phyloP scores from a whole-genome alignment of 2,113 vertebrate species.

The Gymnobelideus leadbeateri region DNA sequence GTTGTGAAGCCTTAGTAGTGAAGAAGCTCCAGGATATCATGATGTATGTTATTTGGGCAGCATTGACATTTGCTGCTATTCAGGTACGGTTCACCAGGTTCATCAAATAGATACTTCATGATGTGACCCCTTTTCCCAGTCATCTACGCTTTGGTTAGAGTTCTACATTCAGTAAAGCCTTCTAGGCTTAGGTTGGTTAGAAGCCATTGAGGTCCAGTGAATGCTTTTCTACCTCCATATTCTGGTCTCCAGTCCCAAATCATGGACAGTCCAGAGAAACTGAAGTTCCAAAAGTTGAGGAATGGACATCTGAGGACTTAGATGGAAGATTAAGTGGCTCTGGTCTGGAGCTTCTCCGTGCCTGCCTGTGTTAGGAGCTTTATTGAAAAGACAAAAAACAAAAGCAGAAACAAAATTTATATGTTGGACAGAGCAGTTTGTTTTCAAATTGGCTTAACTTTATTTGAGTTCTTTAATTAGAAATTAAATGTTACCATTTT shows the following conservation, averaged over 20 bases:
- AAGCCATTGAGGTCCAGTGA: background rate
- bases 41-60: constrained; percentile 99
- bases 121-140: background rate
- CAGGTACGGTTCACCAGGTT: constrained; percentile 87
- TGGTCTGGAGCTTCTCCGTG: background rate
- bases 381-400: constrained; percentile 20
- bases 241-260: constrained; percentile 2
- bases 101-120: background rate
- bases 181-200: background rate
- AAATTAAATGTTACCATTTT: constrained; percentile 35
- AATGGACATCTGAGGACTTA: background rate
- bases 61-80: constrained; percentile 95
- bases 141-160: background rate
- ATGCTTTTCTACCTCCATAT: constrained; percentile 12
- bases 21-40: constrained; percentile 98
- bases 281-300: background rate
- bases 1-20: constrained; percentile 96
- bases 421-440: background rate
- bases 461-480: constrained; percentile 41
- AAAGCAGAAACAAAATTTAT: background rate
- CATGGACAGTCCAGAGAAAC: constrained; percentile 9
- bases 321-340: too few species aligned
- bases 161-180: background rate
- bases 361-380: background rate
- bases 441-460: constrained; percentile 15